Evolutionary conservation across 2,888 invertebrate species (phyloP).

Genomic region (Spilarctia lutea): DNA sequence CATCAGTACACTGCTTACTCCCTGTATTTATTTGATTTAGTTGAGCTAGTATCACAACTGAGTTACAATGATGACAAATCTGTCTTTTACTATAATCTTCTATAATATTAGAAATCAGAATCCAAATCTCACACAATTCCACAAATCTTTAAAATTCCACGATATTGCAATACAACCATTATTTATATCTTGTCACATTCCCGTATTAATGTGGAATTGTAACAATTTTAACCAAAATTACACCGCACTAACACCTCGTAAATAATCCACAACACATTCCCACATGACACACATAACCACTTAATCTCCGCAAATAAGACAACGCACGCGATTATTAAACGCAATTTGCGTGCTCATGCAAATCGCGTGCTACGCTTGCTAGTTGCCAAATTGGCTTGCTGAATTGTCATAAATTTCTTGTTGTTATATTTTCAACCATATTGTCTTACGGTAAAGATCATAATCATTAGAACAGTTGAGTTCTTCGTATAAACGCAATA

Average conservation of each 20-base stretch:
- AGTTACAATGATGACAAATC: not conserved
- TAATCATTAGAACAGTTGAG: too few species aligned
- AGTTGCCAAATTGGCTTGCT: conserved; percentile 65
- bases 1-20: not conserved
- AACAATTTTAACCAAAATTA: conserved; percentile 40
- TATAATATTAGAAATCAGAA: not conserved
- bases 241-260: conserved; percentile 51
- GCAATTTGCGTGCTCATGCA: conserved; percentile 58
- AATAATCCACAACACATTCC: conserved; percentile 56
- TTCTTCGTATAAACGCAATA: not conserved
- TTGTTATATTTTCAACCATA: not conserved
- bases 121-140: not conserved
- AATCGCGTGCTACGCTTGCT: conserved; percentile 56
- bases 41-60: not conserved
- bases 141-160: conserved; percentile 15
- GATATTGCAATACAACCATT: conserved; percentile 28
- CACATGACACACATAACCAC: conserved; percentile 51
- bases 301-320: conserved; percentile 67
- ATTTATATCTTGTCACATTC: conserved; percentile 27
- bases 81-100: not conserved
- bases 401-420: conserved; percentile 16
- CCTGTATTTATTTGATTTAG: not conserved
- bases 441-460: not conserved
- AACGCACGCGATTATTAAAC: conserved; percentile 58
- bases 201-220: conserved; percentile 35